Conservation (phyloP, 2,797 vertebrate genomes). For the Sebastiscus tertius region DNA sequence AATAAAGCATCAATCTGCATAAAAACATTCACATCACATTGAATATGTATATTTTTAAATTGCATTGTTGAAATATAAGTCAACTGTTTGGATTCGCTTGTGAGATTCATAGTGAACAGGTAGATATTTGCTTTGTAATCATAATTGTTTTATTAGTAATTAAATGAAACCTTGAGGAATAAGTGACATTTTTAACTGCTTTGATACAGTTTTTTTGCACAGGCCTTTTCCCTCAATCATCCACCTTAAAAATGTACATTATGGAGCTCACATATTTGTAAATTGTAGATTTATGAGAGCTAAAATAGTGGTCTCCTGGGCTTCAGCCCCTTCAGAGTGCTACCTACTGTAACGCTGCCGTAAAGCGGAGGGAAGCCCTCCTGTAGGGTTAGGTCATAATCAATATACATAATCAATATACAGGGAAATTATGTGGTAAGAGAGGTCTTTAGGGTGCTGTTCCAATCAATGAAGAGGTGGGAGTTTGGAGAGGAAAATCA, state of each 20-base stretch:
- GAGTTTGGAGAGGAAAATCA: slow-evolving; percentile 73
- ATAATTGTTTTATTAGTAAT: not conserved
- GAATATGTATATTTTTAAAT: not conserved
- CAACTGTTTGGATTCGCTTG: not conserved
- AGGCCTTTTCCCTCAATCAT: not conserved
- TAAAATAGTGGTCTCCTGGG: slow-evolving; percentile 48
- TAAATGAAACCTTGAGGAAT: not conserved
- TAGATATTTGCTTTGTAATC: not conserved
- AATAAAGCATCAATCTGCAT: too few relatives aligned
- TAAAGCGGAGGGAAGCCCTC: slow-evolving; percentile 56
- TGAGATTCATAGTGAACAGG: not conserved
- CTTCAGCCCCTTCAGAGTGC: slow-evolving; percentile 45
- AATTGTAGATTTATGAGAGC: slow-evolving; percentile 46
- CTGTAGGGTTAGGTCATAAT: slow-evolving; percentile 76
- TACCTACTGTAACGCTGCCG: slow-evolving; percentile 44
- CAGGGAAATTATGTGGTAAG: slow-evolving; percentile 82
- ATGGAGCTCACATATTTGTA: slow-evolving; percentile 11
- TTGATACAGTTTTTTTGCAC: not conserved
- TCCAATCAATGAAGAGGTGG: slow-evolving; percentile 80
- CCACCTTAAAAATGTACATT: slow-evolving; percentile 10
- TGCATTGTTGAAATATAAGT: not conserved
- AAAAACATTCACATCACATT: not conserved
- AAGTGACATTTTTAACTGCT: not conserved
- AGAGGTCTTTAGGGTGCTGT: slow-evolving; percentile 74
- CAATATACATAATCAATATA: slow-evolving; percentile 86